Conservation (phyloP, 1,140 invertebrate species). For the Apocrypta bakeri region DNA sequence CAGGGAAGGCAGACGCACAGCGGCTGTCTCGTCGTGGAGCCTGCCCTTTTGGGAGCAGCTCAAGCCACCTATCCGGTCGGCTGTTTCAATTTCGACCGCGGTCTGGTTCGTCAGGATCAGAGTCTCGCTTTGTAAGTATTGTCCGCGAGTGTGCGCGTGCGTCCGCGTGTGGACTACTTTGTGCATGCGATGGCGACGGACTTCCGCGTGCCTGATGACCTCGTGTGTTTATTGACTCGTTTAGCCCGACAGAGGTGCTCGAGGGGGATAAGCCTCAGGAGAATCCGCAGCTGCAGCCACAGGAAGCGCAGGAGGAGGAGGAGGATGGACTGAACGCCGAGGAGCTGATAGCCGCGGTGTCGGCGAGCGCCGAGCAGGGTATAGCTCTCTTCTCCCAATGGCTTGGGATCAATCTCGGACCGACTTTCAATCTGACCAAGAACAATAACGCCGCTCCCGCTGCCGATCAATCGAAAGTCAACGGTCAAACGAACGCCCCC, state of each 20-base stretch:
- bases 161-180: background rate
- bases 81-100: slow-evolving; percentile 74
- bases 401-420: slow-evolving; percentile 69
- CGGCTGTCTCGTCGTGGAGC: slow-evolving; percentile 74
- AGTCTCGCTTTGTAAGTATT: background rate
- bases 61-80: slow-evolving; percentile 74
- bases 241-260: background rate
- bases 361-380: slow-evolving; percentile 74
- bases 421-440: slow-evolving; percentile 63
- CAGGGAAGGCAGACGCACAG: slow-evolving; percentile 63
- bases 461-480: slow-evolving; percentile 31
- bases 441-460: slow-evolving; percentile 46
- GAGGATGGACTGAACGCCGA: slow-evolving; percentile 70
- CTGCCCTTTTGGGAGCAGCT: slow-evolving; percentile 71
- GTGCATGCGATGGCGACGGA: background rate
- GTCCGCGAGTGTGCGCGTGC: too few relatives aligned
- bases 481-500: background rate
- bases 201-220: background rate
- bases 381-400: slow-evolving; percentile 74
- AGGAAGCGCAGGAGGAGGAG: slow-evolving; percentile 63
- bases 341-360: slow-evolving; percentile 73
- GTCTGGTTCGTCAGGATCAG: slow-evolving; percentile 66
- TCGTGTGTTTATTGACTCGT: background rate
- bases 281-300: background rate
- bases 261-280: background rate